phyloP scores from a whole-genome alignment of 2,888 invertebrate species.

The Drosophila multiciliata region DNA sequence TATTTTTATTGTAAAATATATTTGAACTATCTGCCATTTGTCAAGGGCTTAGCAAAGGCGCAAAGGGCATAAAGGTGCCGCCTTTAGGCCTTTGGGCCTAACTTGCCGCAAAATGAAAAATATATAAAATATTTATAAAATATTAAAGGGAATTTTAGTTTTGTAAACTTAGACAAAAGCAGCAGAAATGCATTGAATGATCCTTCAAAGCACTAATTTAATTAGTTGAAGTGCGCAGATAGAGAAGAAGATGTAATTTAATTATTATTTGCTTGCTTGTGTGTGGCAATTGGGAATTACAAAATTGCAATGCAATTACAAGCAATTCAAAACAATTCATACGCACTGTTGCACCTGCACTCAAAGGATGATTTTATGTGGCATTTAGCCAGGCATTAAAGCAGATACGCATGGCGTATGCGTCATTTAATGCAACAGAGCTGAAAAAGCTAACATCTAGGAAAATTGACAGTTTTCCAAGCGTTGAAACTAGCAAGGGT shows the following conservation, averaged over 20 bases:
- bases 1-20: slow-evolving; percentile 30
- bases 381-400: slow-evolving; percentile 6
- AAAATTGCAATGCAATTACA: slow-evolving; percentile 56
- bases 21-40: slow-evolving; percentile 42
- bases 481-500: neutral
- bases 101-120: slow-evolving; percentile 29
- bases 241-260: slow-evolving; percentile 38
- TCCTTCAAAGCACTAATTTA: slow-evolving; percentile 7
- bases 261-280: slow-evolving; percentile 29
- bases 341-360: slow-evolving; percentile 65
- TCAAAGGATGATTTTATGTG: slow-evolving; percentile 15
- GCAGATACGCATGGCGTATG: slow-evolving; percentile 25
- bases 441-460: slow-evolving; percentile 44
- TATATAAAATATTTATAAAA: slow-evolving; percentile 8
- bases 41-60: slow-evolving; percentile 16
- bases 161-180: slow-evolving; percentile 6
- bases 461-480: slow-evolving; percentile 61
- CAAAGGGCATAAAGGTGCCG: slow-evolving; percentile 24
- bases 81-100: slow-evolving; percentile 18
- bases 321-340: slow-evolving; percentile 61
- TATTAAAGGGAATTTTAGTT: slow-evolving; percentile 28
- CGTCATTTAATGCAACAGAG: slow-evolving; percentile 26
- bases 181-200: neutral
- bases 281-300: slow-evolving; percentile 39
- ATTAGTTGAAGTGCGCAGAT: slow-evolving; percentile 20